Evolutionary conservation across 2,113 vertebrate species (phyloP).

Genomic region (Clupea harengus): DNA sequence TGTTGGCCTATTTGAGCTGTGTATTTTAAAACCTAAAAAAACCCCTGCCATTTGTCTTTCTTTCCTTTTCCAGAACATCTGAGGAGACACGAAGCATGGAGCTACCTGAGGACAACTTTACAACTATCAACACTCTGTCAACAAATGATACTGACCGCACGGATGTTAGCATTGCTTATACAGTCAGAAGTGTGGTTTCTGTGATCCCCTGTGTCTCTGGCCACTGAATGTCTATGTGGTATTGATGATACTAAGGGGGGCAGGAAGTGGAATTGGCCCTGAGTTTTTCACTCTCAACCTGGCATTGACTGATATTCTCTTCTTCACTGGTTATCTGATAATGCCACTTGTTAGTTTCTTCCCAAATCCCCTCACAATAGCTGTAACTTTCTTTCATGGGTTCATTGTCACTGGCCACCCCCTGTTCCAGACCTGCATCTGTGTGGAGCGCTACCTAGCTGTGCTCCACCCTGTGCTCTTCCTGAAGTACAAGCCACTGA

Average conservation of each 20-base stretch:
- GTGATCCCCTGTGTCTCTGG: not conserved
- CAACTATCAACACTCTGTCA: not conserved
- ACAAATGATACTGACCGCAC: not conserved
- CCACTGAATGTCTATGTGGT: not conserved
- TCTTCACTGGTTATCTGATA: not conserved
- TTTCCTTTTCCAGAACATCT: not conserved
- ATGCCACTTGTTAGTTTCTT: not conserved
- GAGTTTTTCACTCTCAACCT: slow-evolving; percentile 44
- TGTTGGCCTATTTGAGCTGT: not conserved
- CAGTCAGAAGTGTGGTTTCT: too few species aligned
- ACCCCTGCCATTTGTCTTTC: not conserved
- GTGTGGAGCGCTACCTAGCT: slow-evolving; percentile 40
- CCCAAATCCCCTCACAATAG: slow-evolving; percentile 21
- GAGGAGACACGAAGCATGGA: not conserved
- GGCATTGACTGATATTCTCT: slow-evolving; percentile 28
- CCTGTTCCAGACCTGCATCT: slow-evolving; percentile 43
- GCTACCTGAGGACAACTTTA: not conserved
- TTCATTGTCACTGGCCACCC: slow-evolving; percentile 25
- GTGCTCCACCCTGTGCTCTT: slow-evolving; percentile 45
- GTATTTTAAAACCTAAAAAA: not conserved
- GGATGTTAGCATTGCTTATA: not conserved
- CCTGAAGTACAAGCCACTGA: slow-evolving; percentile 38
- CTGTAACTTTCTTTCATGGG: slow-evolving; percentile 24
- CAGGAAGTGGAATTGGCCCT: not conserved
- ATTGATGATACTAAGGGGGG: not conserved